Base-by-base conservation (phyloP, 2,113 vertebrate genomes). In the Mobula hypostoma region DNA sequence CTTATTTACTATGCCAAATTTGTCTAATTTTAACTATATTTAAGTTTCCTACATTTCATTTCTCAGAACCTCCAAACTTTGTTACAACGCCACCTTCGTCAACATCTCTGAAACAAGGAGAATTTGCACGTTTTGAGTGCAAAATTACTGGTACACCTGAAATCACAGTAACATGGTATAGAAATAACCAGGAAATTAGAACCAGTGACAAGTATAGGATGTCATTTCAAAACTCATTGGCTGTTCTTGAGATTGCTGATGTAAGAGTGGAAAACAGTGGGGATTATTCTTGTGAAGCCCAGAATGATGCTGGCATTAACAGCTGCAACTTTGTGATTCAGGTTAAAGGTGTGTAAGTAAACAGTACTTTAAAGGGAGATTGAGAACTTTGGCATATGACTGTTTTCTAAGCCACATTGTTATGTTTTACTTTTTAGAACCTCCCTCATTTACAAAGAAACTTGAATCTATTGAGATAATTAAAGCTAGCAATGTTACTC, bases 241-340 rank as follows among this genome's bases (percentile, higher is more conserved):
- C 98, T 94, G 97, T 97, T 48, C 97, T 99, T 95, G 98, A 98
- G 95, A 95, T 99, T 68, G 96, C 95, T 87, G 95, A 95, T 68
- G 96, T 98, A 94, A 97, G 97, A 78, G 95, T 97, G 94, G 98
- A 97, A 94, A 98, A 99, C 17, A 97, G 98, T 66, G 99, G 99
- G 0, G 97, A 97, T 87, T 99, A 98, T 61, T 98, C 98, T 95
- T 99, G 99, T 40, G 99, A 99, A 96, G 99, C 98, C 94, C 98
- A 96, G n/a, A 99, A 99, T 94, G 98, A 99, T 5, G 99, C 99
- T 0, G 99, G 99, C 94, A 98, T 97, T 0, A 98, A 98, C 68
- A 99, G 98, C 97, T 99, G 98, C 97, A 99, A 98, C 95, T 94
- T 98, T 96, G 98, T 99, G 88, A 96, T 99, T 82, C 98, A 97